Percentiles rank a stretch among this genome's conserved stretches.
Evolutionary conservation across 2,888 invertebrate genomes (phyloP).

Genomic region (Athetis lepigone): DNA sequence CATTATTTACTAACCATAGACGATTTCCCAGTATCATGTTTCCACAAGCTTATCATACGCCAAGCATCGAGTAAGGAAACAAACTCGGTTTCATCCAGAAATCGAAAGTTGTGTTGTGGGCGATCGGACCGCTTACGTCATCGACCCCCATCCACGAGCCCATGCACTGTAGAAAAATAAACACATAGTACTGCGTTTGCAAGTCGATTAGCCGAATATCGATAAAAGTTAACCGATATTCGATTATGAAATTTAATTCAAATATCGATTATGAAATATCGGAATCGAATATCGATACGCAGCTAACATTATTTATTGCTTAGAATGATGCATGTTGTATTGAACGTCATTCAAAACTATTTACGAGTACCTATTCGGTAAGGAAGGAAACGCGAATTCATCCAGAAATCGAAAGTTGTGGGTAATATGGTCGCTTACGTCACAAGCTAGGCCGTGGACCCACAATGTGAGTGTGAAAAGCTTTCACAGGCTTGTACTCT

Average conservation of each 20-base stretch:
- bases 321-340: too few species aligned
- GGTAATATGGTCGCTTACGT: slow-evolving; percentile 74
- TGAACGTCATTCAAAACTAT: too few species aligned
- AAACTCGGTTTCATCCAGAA: slow-evolving; percentile 82
- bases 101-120: slow-evolving; percentile 77
- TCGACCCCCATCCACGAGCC: background rate
- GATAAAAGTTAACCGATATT: slow-evolving; percentile 26
- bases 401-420: slow-evolving; percentile 84
- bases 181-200: background rate
- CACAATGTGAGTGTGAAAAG: slow-evolving; percentile 66
- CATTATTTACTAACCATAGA: background rate
- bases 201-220: slow-evolving; percentile 24
- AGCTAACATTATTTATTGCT: background rate
- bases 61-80: slow-evolving; percentile 64
- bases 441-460: slow-evolving; percentile 54
- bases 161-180: slow-evolving; percentile 11
- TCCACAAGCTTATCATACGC: slow-evolving; percentile 31
- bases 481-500: slow-evolving; percentile 63
- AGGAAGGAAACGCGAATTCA: slow-evolving; percentile 76
- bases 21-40: slow-evolving; percentile 9
- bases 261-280: slow-evolving; percentile 11
- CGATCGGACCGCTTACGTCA: slow-evolving; percentile 75
- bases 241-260: slow-evolving; percentile 17
- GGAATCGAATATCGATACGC: background rate
- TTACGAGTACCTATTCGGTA: slow-evolving; percentile 29